Base-by-base conservation (phyloP, 2,888 invertebrate genomes). In the Falcaria lacertinaria region DNA sequence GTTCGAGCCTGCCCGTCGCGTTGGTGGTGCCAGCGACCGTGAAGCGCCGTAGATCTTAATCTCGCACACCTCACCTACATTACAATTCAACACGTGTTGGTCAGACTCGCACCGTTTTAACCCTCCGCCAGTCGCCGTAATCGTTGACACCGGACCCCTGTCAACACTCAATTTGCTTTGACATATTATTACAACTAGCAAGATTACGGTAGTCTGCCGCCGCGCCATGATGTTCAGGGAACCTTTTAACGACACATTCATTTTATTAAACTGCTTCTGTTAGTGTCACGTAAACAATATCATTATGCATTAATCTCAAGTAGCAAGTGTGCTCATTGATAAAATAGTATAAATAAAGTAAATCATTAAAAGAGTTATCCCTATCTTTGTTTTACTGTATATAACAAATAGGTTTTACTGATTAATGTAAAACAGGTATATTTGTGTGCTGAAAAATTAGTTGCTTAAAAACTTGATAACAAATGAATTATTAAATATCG, bases 11-110 rank as follows among this genome's bases (percentile, higher is more conserved):
- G 64, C 49, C 49, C 50, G 44, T 39, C 34, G 44, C 17, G n/a
- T n/a, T 48, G 37, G 41, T 37, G 40, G 41, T 39, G 33, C 11
- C 34, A 50, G 32, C 39, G 38, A 42, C 49, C 54, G 49, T 52
- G 46, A 60, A 49, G 51, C 42, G 43, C 43, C 52, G 48, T 51
- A 41, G 64, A 64, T 64, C 47, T 47, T 61, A 52, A 60, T 63
- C 60, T 48, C 39, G 40, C 40, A 33, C 34, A 19, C 33, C 40
- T 34, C n/a, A n/a, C n/a, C n/a, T 34, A 34, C 19, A 33, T 34
- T 22, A 34, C 33, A 40, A 40, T 40, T 6, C 22, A 17, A 34
- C 33, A 40, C 32, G 19, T 33, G 40, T 34, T 34, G 33, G 40
- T 14, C 40, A 33, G 37, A 19, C 33, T 41, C 22, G 41, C 32